A percentile compares a stretch with the other conserved stretches of the same genome.
Evolutionary conservation across 1,140 invertebrate species (phyloP).

Genomic region (Theocolax elegans): DNA sequence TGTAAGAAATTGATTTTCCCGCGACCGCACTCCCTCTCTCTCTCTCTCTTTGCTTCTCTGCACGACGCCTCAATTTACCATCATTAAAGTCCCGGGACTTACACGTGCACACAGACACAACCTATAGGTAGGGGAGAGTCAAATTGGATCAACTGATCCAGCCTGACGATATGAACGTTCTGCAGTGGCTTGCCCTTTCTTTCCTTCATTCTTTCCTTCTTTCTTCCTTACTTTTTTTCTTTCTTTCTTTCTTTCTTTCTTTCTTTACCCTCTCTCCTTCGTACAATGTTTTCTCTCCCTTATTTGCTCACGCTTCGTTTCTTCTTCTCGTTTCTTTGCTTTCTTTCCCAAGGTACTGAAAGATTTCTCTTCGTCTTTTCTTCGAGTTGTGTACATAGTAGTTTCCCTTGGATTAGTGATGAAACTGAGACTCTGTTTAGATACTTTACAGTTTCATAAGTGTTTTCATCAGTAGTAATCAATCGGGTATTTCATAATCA

Average conservation of each 20-base stretch:
- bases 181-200: not conserved
- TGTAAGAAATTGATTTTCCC: constrained; percentile 36
- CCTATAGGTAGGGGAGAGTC: constrained; percentile 39
- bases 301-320: constrained; percentile 32
- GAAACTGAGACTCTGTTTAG: too few species aligned
- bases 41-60: not conserved
- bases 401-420: not conserved
- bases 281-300: not conserved
- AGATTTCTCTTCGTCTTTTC: not conserved
- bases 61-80: constrained; percentile 39
- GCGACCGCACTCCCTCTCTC: not conserved
- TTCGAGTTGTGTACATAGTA: not conserved
- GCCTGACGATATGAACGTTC: constrained; percentile 52
- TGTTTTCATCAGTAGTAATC: too few species aligned
- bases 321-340: not conserved
- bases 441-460: too few species aligned
- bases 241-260: constrained; percentile 25
- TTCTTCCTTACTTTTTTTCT: not conserved
- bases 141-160: constrained; percentile 58
- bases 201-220: constrained; percentile 28
- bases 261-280: constrained; percentile 13
- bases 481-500: too few species aligned
- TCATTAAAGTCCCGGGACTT: constrained; percentile 42
- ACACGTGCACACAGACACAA: constrained; percentile 6
- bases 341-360: not conserved